Percentiles rank a stretch among this genome's conserved stretches.
Conservation (phyloP, 2,797 vertebrate species). For the Macrochelys suwanniensis region DNA sequence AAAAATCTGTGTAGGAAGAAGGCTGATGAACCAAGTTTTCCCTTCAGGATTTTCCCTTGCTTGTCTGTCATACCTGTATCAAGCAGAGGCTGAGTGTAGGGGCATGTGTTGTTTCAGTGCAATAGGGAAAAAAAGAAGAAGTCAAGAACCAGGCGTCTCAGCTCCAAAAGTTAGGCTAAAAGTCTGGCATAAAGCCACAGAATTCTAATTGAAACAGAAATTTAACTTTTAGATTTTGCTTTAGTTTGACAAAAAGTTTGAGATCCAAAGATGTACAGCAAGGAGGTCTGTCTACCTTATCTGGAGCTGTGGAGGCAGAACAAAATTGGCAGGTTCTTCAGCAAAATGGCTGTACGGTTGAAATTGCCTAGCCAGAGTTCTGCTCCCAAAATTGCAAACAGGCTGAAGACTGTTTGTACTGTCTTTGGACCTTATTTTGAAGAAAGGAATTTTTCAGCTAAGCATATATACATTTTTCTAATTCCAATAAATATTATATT, state of each 20-base stretch:
- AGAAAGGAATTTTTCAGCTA: conserved; percentile 3
- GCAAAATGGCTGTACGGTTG: background rate
- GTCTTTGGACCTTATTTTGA: background rate
- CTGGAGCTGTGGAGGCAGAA: background rate
- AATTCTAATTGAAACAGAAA: background rate
- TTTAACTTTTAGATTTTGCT: background rate
- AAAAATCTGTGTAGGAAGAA: background rate
- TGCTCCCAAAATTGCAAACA: background rate
- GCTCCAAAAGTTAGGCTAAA: background rate
- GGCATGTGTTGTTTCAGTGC: background rate
- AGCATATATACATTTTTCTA: background rate
- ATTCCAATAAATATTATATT: background rate
- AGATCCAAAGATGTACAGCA: background rate
- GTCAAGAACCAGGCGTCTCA: background rate
- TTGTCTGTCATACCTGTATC: background rate
- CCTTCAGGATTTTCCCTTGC: background rate
- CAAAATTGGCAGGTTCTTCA: background rate
- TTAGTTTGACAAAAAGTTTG: background rate
- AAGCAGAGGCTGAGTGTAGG: background rate
- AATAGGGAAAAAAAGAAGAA: background rate
- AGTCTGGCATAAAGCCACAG: rapidly evolving
- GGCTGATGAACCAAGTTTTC: rapidly evolving
- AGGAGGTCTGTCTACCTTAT: background rate
- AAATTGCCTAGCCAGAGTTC: background rate
- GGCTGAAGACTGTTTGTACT: background rate